Conservation (phyloP, 53 echinoderm and acorn worm genomes). For the Apostichopus leukothele region DNA sequence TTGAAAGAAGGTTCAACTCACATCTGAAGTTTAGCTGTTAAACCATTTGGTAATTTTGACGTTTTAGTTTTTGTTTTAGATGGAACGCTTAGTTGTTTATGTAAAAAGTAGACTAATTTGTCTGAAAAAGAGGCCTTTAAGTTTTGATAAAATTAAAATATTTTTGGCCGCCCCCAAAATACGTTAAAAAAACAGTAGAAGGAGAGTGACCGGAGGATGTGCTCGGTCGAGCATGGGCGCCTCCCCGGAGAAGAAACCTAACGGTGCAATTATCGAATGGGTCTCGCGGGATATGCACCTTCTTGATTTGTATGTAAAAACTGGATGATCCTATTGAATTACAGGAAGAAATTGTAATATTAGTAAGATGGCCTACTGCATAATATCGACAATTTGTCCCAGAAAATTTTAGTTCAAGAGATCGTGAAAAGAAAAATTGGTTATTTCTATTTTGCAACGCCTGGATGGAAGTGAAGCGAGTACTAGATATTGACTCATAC, state of each 20-base stretch:
- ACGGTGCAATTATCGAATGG: background rate
- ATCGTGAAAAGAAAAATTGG: background rate
- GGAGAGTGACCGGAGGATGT: conserved; percentile 3
- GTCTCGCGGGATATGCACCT: background rate
- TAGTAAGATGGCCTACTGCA: background rate
- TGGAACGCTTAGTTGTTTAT: no score
- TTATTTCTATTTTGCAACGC: no score
- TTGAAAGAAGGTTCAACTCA: no score
- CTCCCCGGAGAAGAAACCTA: background rate
- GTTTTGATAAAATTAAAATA: conserved; percentile 15
- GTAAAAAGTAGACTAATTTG: background rate
- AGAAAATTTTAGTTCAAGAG: background rate
- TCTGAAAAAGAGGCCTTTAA: background rate
- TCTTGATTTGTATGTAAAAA: conserved; percentile 3
- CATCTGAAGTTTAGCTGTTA: no score
- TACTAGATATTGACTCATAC: no score
- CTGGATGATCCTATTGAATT: background rate
- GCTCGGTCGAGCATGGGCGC: background rate
- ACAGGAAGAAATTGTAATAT: conserved; percentile 21
- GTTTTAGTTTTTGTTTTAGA: no score
- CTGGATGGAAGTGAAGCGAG: no score
- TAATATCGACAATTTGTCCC: conserved; percentile 32
- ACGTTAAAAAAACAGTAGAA: background rate
- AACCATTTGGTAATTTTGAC: no score
- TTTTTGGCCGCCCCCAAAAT: background rate